phyloP scores from a whole-genome alignment of 2,113 vertebrate genomes.

The Muntiacus muntjak region DNA sequence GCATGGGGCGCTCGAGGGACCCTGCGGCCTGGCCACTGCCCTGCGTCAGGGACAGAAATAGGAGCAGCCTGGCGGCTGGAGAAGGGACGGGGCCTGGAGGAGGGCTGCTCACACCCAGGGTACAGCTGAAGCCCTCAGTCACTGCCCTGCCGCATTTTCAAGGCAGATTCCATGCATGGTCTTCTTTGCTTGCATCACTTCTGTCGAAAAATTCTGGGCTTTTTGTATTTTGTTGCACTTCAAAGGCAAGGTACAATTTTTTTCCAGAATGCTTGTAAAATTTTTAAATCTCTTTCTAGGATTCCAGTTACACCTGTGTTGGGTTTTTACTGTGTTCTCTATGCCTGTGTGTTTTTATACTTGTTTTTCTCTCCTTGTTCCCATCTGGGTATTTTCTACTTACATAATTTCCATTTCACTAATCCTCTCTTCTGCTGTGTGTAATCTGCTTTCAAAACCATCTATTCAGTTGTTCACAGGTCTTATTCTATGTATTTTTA shows the following conservation, averaged over 20 bases:
- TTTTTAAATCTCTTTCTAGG: background rate
- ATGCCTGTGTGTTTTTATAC: background rate
- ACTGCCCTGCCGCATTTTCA: background rate
- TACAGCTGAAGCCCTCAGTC: accelerated
- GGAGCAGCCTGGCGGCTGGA: background rate
- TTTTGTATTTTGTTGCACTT: background rate
- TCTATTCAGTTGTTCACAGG: background rate
- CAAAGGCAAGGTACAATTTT: background rate
- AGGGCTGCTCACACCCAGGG: accelerated
- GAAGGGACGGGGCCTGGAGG: accelerated
- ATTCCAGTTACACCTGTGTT: accelerated
- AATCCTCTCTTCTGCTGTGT: background rate
- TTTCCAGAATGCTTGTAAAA: background rate
- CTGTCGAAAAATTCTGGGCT: background rate
- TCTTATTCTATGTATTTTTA: background rate
- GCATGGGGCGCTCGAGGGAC: background rate
- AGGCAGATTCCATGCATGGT: accelerated
- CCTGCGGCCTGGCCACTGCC: background rate
- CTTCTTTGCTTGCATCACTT: background rate
- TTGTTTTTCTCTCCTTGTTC: background rate
- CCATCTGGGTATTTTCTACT: background rate
- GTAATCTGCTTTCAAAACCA: background rate
- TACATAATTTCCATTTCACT: too few relatives aligned
- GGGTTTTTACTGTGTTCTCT: background rate
- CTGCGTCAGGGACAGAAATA: background rate